Evolutionary conservation across 2,113 vertebrate species (phyloP), one percentile per base, ranked within the genome.

Genomic region (Nyctibius bracteatus): DNA sequence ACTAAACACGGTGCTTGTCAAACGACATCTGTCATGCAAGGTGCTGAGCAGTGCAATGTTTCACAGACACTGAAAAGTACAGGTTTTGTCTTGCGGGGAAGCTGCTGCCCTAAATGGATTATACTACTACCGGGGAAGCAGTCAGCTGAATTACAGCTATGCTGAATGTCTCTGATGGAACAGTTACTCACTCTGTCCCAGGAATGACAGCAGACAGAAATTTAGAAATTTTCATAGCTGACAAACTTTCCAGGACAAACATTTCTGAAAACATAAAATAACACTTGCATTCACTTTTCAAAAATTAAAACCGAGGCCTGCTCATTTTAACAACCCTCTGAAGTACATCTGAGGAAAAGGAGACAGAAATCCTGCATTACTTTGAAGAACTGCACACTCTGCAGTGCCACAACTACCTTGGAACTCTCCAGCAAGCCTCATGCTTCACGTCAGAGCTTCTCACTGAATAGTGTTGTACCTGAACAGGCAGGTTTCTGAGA

Each of bases 391-490:
- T 28, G 39, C 51, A 51, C 8, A 14, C 16, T 57, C 33, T 27
- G 51, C 52, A 84, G 51, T 3, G 9, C 8, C 75, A 74, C 59
- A 52, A 4, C 55, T 54, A 62, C 25, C 47, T 31, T 79, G 55
- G 43, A 82, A 67, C 19, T 30, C 39, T 52, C 37, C 46, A 78
- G 7, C 5, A 33, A 55, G 27, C 21, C 27, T 52, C 44, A 47
- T 1, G 3, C 62, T 80, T 71, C 54, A 19, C 0, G 0, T 57
- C 37, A 49, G 20, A 77, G 20, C 41, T 75, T 65, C 49, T 57
- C 68, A 46, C 19, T 19, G 17, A 68, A 62, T 2, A 41, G 15
- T 5, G 4, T 0, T 31, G 27, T 19, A 62, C 51, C 30, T 84
- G 11, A 54, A 70, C 51, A 74, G 55, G 37, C 12, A 88, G 46